Conservation (phyloP, 2,797 vertebrate species). For the Chromis chromis region DNA sequence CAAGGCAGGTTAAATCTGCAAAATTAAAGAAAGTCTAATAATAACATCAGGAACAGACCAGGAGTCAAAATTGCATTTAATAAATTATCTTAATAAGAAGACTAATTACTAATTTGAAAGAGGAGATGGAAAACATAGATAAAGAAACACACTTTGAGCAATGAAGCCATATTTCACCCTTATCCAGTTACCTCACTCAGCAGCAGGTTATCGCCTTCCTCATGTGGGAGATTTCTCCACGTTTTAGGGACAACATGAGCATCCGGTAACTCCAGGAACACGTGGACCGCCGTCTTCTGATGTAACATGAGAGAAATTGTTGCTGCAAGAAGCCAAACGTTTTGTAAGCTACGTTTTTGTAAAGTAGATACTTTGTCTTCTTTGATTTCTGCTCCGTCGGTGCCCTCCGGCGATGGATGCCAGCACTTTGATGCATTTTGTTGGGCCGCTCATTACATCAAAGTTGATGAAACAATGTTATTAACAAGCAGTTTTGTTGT, state of each 20-base stretch:
- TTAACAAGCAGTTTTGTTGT: background rate
- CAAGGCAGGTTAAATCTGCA: background rate
- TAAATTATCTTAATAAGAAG: conserved; percentile 6
- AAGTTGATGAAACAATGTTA: background rate
- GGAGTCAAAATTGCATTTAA: background rate
- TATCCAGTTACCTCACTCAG: background rate
- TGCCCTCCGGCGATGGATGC: conserved; percentile 13
- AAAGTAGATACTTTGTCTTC: conserved; percentile 11
- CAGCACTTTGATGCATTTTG: conserved; percentile 22
- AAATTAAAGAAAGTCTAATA: background rate
- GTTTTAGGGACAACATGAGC: background rate
- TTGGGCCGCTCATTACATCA: background rate
- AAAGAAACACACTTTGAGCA: background rate
- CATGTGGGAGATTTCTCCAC: background rate
- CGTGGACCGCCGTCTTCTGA: conserved; percentile 10
- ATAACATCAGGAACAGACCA: background rate
- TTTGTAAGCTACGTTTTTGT: conserved; percentile 19
- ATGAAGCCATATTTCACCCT: conserved; percentile 3
- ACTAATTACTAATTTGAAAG: background rate
- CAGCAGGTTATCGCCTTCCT: background rate
- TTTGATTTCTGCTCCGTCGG: conserved; percentile 16
- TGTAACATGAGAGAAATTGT: conserved; percentile 15
- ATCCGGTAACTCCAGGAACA: background rate
- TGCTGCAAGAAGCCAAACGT: background rate
- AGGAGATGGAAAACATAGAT: background rate